phyloP scores from a whole-genome alignment of 2,888 invertebrate species.

The Caenorhabditis uteleia region DNA sequence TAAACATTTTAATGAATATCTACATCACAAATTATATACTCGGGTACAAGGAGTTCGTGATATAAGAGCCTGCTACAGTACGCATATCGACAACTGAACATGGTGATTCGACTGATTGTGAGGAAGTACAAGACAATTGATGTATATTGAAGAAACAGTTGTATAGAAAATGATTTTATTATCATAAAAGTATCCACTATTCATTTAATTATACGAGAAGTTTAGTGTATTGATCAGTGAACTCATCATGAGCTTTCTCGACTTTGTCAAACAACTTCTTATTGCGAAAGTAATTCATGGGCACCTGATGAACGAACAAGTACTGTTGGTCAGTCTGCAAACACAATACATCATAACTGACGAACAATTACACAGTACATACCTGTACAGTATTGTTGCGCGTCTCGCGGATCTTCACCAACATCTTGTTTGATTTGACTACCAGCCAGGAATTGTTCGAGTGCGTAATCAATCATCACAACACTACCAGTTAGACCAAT shows the following conservation, averaged over 20 bases:
- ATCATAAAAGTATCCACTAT: too few relatives aligned
- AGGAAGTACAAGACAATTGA: too few relatives aligned
- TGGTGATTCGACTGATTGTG: too few relatives aligned
- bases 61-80: too few relatives aligned
- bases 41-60: too few relatives aligned
- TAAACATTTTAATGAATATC: too few relatives aligned
- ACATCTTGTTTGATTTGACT: slow-evolving; percentile 33
- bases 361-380: background rate
- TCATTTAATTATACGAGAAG: too few relatives aligned
- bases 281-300: slow-evolving; percentile 38
- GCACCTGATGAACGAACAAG: slow-evolving; percentile 45
- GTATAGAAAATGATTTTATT: too few relatives aligned
- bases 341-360: too few relatives aligned
- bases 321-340: slow-evolving; percentile 50
- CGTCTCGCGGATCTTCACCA: slow-evolving; percentile 44
- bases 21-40: too few relatives aligned
- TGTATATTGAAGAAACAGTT: too few relatives aligned
- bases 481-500: slow-evolving; percentile 50
- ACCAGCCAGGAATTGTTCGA: slow-evolving; percentile 35
- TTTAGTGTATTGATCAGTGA: slow-evolving; percentile 29
- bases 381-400: slow-evolving; percentile 44
- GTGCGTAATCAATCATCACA: slow-evolving; percentile 46
- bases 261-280: slow-evolving; percentile 13
- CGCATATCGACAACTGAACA: too few relatives aligned
- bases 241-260: slow-evolving; percentile 14